phyloP scores from a whole-genome alignment of 2,888 invertebrate species.

The Scaptomyza parva region DNA sequence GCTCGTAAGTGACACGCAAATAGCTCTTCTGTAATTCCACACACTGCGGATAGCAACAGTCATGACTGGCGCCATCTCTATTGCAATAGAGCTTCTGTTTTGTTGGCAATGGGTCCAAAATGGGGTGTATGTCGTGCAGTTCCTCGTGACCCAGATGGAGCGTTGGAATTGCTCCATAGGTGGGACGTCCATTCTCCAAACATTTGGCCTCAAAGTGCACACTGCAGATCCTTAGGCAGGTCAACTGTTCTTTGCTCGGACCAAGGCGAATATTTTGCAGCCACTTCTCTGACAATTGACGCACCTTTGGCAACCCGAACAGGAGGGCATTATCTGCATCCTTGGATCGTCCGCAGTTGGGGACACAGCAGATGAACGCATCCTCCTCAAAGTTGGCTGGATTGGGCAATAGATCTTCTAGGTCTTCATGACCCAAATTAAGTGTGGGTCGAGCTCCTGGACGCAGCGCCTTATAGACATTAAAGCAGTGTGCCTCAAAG shows the following conservation, averaged over 20 bases:
- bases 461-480: conserved; percentile 39
- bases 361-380: conserved; percentile 56
- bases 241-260: conserved; percentile 17
- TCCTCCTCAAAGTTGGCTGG: conserved; percentile 43
- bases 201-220: conserved; percentile 64
- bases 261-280: conserved; percentile 62
- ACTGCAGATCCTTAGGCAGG: conserved; percentile 55
- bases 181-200: conserved; percentile 44
- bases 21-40: conserved; percentile 49
- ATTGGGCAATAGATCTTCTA: conserved; percentile 54
- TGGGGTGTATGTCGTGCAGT: conserved; percentile 31
- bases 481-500: conserved; percentile 69
- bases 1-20: conserved; percentile 36
- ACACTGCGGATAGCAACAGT: conserved; percentile 70
- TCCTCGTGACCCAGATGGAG: conserved; percentile 64
- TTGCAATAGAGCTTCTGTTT: conserved; percentile 29
- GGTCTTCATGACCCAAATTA: conserved; percentile 60
- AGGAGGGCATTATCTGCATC: conserved; percentile 38
- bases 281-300: conserved; percentile 63
- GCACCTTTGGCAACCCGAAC: conserved; percentile 56
- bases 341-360: conserved; percentile 46
- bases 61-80: conserved; percentile 9
- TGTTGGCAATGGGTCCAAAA: background rate
- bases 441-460: conserved; percentile 72
- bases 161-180: conserved; percentile 66